Percentiles rank a stretch among this genome's conserved stretches.
phyloP scores from a whole-genome alignment of 2,113 vertebrate species.

The Galeopterus variegatus region DNA sequence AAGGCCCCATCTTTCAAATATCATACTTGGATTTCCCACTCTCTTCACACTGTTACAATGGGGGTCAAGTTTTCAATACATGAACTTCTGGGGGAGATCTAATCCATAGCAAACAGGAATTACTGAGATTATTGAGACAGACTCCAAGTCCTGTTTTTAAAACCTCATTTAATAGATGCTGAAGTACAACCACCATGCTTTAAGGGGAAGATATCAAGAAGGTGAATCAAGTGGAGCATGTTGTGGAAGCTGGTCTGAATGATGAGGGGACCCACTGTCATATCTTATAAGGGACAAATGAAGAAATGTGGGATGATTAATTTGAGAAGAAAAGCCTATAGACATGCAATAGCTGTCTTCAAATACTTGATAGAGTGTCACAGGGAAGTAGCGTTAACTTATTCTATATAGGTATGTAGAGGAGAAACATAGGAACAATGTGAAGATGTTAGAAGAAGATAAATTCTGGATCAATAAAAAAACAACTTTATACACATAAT shows the following conservation, averaged over 20 bases:
- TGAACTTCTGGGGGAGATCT: too few species aligned
- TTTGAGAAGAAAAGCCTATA: background rate
- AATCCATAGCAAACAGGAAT: background rate
- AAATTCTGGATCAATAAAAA: conserved; percentile 53
- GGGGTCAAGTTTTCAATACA: too few species aligned
- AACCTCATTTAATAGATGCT: background rate
- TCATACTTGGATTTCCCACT: too few species aligned
- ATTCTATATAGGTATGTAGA: background rate
- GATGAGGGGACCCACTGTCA: background rate
- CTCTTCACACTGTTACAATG: too few species aligned
- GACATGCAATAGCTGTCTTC: background rate
- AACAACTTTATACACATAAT: background rate
- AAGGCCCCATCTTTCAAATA: too few species aligned
- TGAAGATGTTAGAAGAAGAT: conserved; percentile 13
- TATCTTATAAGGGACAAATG: conserved; percentile 27
- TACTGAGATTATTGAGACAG: conserved; percentile 13
- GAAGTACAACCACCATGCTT: background rate
- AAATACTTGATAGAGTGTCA: conserved; percentile 27
- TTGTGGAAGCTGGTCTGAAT: conserved; percentile 27
- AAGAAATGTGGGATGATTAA: conserved; percentile 40
- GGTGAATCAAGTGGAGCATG: background rate
- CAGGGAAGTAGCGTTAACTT: background rate
- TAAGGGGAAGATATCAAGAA: background rate
- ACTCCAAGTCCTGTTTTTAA: background rate
- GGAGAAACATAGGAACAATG: background rate